Conservation (phyloP, 2,888 invertebrate species). For the Notocelia uddmanniana region DNA sequence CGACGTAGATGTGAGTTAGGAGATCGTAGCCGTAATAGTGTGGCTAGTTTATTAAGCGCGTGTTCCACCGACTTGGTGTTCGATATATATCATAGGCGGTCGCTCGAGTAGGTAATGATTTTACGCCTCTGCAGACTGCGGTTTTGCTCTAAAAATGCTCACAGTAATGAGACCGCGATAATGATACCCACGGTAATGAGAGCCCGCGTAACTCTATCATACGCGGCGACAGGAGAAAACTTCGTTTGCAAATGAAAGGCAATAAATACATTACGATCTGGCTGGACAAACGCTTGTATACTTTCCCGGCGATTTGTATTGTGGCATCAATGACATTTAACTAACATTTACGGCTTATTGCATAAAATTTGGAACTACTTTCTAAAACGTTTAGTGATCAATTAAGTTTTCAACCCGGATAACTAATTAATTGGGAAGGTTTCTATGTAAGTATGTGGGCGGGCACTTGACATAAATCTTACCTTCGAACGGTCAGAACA, state of each 20-base stretch:
- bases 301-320: conserved; percentile 70
- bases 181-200: conserved; percentile 74
- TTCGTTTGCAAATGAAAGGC: conserved; percentile 77
- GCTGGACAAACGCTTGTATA: conserved; percentile 64
- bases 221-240: conserved; percentile 75
- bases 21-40: conserved; percentile 51
- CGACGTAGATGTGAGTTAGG: conserved; percentile 29
- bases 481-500: conserved; percentile 18
- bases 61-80: conserved; percentile 50
- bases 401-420: conserved; percentile 35
- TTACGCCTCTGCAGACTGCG: conserved; percentile 57
- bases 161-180: conserved; percentile 64
- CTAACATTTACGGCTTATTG: conserved; percentile 47
- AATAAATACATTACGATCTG: conserved; percentile 68
- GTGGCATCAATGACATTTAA: conserved; percentile 59
- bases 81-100: conserved; percentile 55
- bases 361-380: conserved; percentile 45
- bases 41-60: conserved; percentile 50
- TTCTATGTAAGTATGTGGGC: conserved; percentile 27
- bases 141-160: conserved; percentile 64
- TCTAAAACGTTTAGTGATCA: conserved; percentile 43
- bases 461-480: conserved; percentile 20
- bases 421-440: conserved; percentile 35
- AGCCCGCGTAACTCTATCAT: conserved; percentile 77
- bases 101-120: conserved; percentile 51